These are phyloP conservation scores for Metalampra italica DNA, from an alignment of 2,888 invertebrate species.

Conservation along the genomic window DNA sequence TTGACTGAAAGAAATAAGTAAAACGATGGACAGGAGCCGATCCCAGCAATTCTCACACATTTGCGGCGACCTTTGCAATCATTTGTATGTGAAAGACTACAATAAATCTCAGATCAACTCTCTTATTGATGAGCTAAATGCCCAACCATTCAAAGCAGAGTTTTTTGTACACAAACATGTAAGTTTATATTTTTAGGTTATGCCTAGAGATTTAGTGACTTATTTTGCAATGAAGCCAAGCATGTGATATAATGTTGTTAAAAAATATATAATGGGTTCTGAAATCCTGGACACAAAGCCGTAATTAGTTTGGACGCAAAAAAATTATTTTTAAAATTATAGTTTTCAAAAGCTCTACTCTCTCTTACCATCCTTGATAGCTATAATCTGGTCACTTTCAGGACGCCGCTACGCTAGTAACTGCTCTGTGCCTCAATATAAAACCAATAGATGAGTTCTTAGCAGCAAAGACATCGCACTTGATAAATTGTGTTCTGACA, in stretches of 20 bases:
- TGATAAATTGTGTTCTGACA: conserved; percentile 74
- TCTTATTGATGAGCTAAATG: conserved; percentile 80
- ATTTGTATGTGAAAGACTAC: conserved; percentile 54
- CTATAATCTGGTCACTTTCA: conserved; percentile 22
- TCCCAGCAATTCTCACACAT: conserved; percentile 48
- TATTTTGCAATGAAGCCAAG: too few species aligned
- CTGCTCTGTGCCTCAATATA: conserved; percentile 52
- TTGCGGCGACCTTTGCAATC: conserved; percentile 54
- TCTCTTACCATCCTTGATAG: too few species aligned
- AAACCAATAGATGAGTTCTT: conserved; percentile 72
- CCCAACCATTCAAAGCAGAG: conserved; percentile 76
- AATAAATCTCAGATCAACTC: conserved; percentile 70
- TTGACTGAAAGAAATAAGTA: neutral
- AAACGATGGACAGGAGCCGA: conserved; percentile 34
- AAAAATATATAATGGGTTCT: too few species aligned
- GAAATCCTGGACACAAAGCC: too few species aligned
- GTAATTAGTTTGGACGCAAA: too few species aligned
- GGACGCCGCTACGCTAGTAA: conserved; percentile 54
- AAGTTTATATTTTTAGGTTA: conserved; percentile 23
- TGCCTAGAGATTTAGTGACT: conserved; percentile 7
- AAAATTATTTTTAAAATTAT: too few species aligned
- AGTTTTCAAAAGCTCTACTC: too few species aligned
- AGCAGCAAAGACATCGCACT: conserved; percentile 77
- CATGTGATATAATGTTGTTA: too few species aligned
- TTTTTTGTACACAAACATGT: conserved; percentile 66